Evolutionary conservation across 2,113 vertebrate species (phyloP).

Genomic region (Notarius lentiginosus): DNA sequence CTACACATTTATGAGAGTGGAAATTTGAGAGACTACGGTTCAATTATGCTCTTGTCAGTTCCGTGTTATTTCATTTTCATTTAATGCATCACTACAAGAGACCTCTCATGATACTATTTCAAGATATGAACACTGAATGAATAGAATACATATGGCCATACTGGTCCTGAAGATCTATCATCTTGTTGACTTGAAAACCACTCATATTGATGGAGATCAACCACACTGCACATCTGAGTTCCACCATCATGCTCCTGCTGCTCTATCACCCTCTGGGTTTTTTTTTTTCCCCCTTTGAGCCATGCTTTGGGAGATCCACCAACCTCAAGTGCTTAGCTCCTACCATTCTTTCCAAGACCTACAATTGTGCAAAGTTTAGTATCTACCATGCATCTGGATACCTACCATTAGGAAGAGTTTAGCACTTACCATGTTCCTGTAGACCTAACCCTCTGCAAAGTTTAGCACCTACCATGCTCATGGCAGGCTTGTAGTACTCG

Average conservation of each 20-base stretch:
- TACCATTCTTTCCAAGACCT: background rate
- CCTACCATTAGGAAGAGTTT: background rate
- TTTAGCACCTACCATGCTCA: background rate
- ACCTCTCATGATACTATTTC: background rate
- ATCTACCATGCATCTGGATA: background rate
- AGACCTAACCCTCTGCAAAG: background rate
- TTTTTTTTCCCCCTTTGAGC: background rate
- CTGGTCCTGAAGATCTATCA: background rate
- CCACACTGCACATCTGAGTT: background rate
- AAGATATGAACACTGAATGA: background rate
- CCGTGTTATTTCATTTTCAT: background rate
- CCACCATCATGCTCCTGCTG: no score
- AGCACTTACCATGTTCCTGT: background rate
- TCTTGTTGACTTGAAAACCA: background rate
- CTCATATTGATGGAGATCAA: background rate
- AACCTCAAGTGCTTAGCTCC: background rate
- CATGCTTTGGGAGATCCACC: background rate
- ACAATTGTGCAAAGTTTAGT: background rate
- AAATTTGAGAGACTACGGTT: slow-evolving; percentile 1
- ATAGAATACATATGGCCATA: background rate
- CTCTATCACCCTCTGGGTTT: background rate
- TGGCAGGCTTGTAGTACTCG: background rate
- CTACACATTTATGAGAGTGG: slow-evolving; percentile 11
- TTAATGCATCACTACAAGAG: background rate
- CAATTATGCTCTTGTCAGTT: slow-evolving; percentile 25